Percentiles rank a stretch among this genome's conserved stretches.
These are phyloP conservation scores for Cyprinodon brontotheroides DNA, from an alignment of 2,113 vertebrate species.

Conservation along the genomic window DNA sequence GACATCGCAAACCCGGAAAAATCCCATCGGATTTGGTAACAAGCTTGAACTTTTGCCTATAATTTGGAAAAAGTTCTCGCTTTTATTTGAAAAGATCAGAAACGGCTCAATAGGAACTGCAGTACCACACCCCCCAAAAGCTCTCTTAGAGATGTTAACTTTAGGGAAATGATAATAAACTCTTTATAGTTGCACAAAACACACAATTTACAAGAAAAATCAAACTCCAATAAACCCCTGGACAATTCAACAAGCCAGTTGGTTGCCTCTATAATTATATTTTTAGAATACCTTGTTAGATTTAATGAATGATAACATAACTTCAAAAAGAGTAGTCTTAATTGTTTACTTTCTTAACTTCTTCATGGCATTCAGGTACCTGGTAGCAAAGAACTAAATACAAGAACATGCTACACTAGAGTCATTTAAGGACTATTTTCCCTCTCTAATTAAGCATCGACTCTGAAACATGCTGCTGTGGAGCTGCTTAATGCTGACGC, in stretches of 20 bases:
- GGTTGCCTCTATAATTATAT: background rate
- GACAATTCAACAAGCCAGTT: background rate
- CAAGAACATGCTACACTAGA: no score
- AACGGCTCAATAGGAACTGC: background rate
- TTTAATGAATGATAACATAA: no score
- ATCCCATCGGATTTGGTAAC: background rate
- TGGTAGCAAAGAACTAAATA: no score
- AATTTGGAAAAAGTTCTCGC: background rate
- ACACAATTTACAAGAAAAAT: background rate
- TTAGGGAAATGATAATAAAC: background rate
- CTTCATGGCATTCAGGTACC: no score
- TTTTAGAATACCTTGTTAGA: background rate
- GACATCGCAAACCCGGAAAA: no score
- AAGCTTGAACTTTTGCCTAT: background rate
- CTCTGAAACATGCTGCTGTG: no score
- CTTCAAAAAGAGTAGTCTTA: no score
- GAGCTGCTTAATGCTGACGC: no score
- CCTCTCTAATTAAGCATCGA: no score
- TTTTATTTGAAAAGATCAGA: background rate
- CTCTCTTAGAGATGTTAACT: background rate
- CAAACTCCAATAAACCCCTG: background rate
- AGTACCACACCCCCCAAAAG: background rate
- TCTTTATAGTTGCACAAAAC: background rate
- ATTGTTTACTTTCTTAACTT: no score
- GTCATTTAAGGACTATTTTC: no score